Conservation (phyloP, 2,797 vertebrate species). For the Pipistrellus pipistrellus region DNA sequence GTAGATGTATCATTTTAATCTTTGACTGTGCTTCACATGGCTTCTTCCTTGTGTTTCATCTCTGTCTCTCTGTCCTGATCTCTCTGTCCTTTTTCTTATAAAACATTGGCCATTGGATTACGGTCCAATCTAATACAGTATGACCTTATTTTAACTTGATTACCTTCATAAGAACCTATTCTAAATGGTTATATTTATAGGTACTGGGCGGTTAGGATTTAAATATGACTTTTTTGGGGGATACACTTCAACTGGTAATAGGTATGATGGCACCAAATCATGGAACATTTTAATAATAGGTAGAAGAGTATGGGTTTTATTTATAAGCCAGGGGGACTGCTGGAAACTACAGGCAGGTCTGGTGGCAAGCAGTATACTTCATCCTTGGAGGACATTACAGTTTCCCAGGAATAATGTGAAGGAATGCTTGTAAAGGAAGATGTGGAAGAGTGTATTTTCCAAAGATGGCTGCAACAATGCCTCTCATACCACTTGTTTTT, state of each 20-base stretch:
- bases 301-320: constrained; percentile 1
- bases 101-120: not conserved
- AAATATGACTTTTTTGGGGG: not conserved
- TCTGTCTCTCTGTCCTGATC: not conserved
- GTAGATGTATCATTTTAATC: not conserved
- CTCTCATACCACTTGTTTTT: not conserved
- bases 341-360: not conserved
- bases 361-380: not conserved
- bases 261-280: not conserved
- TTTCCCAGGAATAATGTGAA: not conserved
- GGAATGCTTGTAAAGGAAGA: not conserved
- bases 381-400: not conserved
- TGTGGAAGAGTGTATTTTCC: constrained; percentile 15
- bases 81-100: not conserved
- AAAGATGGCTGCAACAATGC: not conserved
- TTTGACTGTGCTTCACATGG: not conserved
- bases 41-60: not conserved
- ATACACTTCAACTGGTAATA: not conserved
- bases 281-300: not conserved
- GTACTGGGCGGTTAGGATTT: not conserved
- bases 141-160: not conserved
- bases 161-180: not conserved
- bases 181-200: not conserved
- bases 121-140: not conserved
- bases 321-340: not conserved